Evolutionary conservation across 1,140 invertebrate species (phyloP), one percentile per base, ranked within the genome.

Genomic region (Dolichoris vasculosae): DNA sequence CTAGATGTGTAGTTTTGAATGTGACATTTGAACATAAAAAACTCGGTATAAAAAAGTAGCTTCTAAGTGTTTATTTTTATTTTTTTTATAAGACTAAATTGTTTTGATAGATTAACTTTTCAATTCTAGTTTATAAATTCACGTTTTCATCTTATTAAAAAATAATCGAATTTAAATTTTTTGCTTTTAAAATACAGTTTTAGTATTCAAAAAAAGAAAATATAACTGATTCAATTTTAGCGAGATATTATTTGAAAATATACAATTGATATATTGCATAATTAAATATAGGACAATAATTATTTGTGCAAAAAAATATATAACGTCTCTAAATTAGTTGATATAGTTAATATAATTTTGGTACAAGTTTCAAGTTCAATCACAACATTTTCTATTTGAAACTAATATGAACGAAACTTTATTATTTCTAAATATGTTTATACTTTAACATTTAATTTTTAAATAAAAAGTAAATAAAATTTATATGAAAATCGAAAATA

Each of bases 301-400:
- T 59, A 23, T 64, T 83, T 83, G n/a, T 76, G 59, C 23, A 26
- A 63, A 71, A 83, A 76, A 17, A 76, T 17, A 63, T 40, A 51
- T 69, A 76, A 83, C 38, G 51, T 83, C 38, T 30, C 38, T 64
- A 75, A 76, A 32, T 71, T 83, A 76, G 55, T 83, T 71, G 40
- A 67, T 64, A 30, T 59, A 64, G 48, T 43, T 83, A 83, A n/a
- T 69, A 20, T 64, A 79, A 79, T 26, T 76, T 85, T 82, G 77
- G 84, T 85, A 78, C 84, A 85, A 85, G 84, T 85, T 85, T 81
- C 78, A 81, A 85, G 84, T 85, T 85, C 40, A 85, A 23, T 67
- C 32, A 64, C 46, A 71, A 77, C 15, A 77, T 51, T 84, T 40
- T 84, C 17, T 59, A 63, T 32, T 9, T 46, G 63, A 69, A 30